phyloP scores from a whole-genome alignment of 1,140 invertebrate genomes.

The Drosophila pseudoananassae region DNA sequence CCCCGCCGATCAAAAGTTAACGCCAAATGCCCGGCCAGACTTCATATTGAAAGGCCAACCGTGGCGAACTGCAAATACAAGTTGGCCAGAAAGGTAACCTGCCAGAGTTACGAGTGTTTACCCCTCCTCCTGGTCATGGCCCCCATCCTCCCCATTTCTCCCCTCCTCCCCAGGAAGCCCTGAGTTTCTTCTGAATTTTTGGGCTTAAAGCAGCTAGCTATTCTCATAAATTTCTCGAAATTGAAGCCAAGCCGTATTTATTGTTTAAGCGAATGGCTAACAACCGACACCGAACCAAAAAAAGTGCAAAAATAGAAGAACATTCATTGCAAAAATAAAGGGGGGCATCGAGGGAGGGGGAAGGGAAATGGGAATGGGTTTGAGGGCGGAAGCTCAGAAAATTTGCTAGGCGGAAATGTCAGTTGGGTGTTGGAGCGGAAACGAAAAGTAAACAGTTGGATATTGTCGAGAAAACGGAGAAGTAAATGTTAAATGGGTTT shows the following conservation, averaged over 20 bases:
- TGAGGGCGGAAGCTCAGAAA: not conserved
- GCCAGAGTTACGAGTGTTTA: constrained; percentile 29
- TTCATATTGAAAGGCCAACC: constrained; percentile 16
- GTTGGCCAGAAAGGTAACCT: constrained; percentile 31
- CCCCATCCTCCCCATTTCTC: too few species aligned
- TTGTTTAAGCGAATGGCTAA: constrained; percentile 30
- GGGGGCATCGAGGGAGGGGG: too few species aligned
- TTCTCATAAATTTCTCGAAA: constrained; percentile 35
- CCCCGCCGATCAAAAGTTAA: constrained; percentile 71
- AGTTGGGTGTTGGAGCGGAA: constrained; percentile 25
- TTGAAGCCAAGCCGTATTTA: constrained; percentile 34
- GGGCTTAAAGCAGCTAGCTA: constrained; percentile 10
- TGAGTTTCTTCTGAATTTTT: not conserved
- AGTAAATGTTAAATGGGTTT: not conserved
- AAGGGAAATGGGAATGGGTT: not conserved
- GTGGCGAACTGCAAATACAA: constrained; percentile 49
- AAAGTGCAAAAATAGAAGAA: constrained; percentile 3
- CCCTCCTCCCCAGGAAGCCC: too few species aligned
- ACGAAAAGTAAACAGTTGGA: constrained; percentile 5
- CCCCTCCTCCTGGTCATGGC: not conserved
- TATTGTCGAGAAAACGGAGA: constrained; percentile 7
- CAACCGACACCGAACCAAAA: constrained; percentile 1
- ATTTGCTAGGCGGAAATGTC: constrained; percentile 16
- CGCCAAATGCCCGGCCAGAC: constrained; percentile 53
- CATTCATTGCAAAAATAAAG: not conserved